A percentile compares a stretch with the other conserved stretches of the same genome.
These are phyloP conservation scores for Scalopus aquaticus DNA, from an alignment of 2,113 vertebrate species.

Conservation along the genomic window DNA sequence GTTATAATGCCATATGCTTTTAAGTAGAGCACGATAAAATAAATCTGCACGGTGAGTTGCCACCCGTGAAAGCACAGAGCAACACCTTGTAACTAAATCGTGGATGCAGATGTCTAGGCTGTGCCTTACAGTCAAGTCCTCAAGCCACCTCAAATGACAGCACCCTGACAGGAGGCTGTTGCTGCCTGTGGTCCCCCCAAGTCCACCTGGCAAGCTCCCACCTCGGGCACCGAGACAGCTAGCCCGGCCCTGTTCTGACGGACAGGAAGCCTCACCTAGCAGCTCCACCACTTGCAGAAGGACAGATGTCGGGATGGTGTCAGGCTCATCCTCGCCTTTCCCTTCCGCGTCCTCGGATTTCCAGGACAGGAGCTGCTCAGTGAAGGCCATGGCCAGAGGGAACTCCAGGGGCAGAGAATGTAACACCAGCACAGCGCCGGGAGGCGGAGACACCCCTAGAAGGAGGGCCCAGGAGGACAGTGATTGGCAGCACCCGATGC, in stretches of 20 bases:
- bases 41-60: not conserved
- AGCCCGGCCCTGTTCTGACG: accelerated
- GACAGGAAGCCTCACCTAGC: slow-evolving; percentile 86
- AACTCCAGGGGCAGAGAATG: slow-evolving; percentile 98
- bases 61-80: not conserved
- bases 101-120: not conserved
- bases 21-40: not conserved
- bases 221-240: too few species aligned
- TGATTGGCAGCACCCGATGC: not conserved
- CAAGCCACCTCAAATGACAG: not conserved
- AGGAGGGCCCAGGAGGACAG: not conserved
- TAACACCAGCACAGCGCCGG: slow-evolving; percentile 93
- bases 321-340: slow-evolving; percentile 93
- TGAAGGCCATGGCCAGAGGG: slow-evolving; percentile 96
- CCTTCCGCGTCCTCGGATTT: slow-evolving; percentile 90
- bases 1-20: not conserved
- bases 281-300: slow-evolving; percentile 96
- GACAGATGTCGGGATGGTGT: slow-evolving; percentile 93
- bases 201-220: not conserved
- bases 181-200: not conserved
- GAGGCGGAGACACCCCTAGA: slow-evolving; percentile 95
- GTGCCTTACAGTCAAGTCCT: not conserved
- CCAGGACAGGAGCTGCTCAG: slow-evolving; percentile 96
- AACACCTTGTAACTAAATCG: not conserved
- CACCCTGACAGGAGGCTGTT: not conserved